These are phyloP conservation scores for Actenoides hombroni DNA, from an alignment of 2,113 vertebrate species.

Conservation along the genomic window DNA sequence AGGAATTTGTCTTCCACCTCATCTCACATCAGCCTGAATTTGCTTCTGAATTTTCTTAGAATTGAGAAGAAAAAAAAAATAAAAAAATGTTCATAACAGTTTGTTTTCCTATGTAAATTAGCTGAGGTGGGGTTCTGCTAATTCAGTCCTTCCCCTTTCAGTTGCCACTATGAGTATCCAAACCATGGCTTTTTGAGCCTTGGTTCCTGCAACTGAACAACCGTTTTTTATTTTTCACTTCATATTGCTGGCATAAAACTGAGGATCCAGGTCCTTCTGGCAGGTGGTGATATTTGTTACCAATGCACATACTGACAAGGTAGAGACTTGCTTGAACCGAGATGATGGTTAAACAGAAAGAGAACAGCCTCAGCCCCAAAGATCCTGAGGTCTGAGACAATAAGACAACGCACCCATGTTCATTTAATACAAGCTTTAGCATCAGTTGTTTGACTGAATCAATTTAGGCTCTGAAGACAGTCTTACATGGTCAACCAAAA, in stretches of 20 bases:
- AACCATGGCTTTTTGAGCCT: not conserved
- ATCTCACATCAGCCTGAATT: not conserved
- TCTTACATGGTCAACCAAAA: not conserved
- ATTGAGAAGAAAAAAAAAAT: not conserved
- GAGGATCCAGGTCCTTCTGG: not conserved
- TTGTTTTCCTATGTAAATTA: not conserved
- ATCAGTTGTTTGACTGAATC: not conserved
- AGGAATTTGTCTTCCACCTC: not conserved
- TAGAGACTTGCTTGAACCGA: not conserved
- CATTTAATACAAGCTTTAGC: not conserved
- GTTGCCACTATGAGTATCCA: not conserved
- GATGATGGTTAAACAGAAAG: not conserved
- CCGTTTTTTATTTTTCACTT: not conserved
- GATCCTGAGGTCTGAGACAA: not conserved
- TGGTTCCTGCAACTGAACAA: not conserved
- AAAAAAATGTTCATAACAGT: not conserved
- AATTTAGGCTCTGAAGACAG: not conserved
- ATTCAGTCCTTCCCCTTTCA: not conserved
- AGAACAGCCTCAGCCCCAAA: not conserved
- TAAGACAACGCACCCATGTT: accelerated
- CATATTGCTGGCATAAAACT: not conserved
- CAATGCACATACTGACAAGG: not conserved
- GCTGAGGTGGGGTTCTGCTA: not conserved
- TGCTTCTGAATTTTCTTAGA: not conserved
- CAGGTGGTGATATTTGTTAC: not conserved